These are phyloP conservation scores for Lasioglossum lativentre DNA, from an alignment of 2,888 invertebrate species.

Conservation along the genomic window DNA sequence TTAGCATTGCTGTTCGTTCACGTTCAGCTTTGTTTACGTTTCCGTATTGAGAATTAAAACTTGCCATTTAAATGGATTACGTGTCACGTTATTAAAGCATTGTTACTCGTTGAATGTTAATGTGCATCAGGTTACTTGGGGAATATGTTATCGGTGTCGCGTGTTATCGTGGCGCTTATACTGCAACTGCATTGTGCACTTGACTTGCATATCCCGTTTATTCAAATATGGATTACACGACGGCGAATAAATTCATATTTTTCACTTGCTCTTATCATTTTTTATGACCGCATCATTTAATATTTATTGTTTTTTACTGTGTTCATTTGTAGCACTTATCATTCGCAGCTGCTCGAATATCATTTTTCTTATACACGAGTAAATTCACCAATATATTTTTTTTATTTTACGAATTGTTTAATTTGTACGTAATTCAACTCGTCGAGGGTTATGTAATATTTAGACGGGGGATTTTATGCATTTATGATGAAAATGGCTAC, in stretches of 20 bases:
- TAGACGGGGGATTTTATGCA: too few relatives aligned
- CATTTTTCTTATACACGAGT: too few relatives aligned
- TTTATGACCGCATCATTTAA: neutral
- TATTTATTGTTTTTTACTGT: neutral
- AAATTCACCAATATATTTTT: too few relatives aligned
- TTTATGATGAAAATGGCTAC: too few relatives aligned
- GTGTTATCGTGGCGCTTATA: neutral
- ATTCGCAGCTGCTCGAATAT: neutral
- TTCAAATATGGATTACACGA: neutral
- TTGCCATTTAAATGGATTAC: neutral
- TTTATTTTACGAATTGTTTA: too few relatives aligned
- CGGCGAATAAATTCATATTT: neutral
- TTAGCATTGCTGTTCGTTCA: neutral
- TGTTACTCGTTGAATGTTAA: neutral
- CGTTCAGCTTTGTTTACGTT: slow-evolving; percentile 9
- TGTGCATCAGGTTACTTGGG: neutral
- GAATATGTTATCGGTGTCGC: neutral
- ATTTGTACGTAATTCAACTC: too few relatives aligned
- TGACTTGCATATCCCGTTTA: neutral
- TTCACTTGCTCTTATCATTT: neutral
- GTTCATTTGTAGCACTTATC: neutral
- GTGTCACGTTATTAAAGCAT: neutral
- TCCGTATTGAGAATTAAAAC: neutral
- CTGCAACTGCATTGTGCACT: neutral
- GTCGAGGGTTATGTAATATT: too few relatives aligned